phyloP scores from a whole-genome alignment of 2,797 vertebrate species.

The Rhinogobio ventralis region DNA sequence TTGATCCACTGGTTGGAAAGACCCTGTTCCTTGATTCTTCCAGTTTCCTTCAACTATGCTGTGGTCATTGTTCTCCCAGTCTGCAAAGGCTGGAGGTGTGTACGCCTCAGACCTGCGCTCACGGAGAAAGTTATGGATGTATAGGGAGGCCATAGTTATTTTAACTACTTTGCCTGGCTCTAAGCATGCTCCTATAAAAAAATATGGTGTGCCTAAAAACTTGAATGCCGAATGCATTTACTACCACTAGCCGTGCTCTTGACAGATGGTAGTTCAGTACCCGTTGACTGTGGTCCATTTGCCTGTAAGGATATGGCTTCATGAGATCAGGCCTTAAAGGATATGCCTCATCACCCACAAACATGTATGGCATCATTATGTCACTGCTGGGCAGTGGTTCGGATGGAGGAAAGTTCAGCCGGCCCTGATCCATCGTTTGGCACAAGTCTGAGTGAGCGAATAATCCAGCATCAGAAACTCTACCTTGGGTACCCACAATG shows the following conservation, averaged over 20 bases:
- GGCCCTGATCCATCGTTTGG: constrained; percentile 6
- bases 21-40: constrained; percentile 15
- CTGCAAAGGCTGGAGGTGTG: constrained; percentile 27
- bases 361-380: constrained; percentile 17
- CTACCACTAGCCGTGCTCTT: not conserved
- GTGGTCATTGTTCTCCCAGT: constrained; percentile 12
- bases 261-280: constrained; percentile 8
- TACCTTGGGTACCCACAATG: constrained; percentile 23
- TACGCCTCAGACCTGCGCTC: constrained; percentile 16
- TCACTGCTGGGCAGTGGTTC: not conserved
- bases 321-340: constrained; percentile 14
- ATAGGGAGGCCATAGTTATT: constrained; percentile 20
- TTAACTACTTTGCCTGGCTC: constrained; percentile 15
- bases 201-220: no score
- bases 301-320: constrained; percentile 8
- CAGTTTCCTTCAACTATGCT: constrained; percentile 30
- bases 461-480: constrained; percentile 24
- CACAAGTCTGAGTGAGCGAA: constrained; percentile 27
- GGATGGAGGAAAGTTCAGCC: constrained; percentile 18
- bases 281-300: constrained; percentile 15
- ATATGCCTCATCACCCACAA: constrained; percentile 35
- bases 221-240: constrained; percentile 24
- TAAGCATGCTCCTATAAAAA: not conserved
- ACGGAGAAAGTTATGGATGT: constrained; percentile 21
- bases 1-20: not conserved